Percentiles rank a stretch among this genome's conserved stretches.
phyloP scores from a whole-genome alignment of 1,140 invertebrate species.

The Pinna nobilis region DNA sequence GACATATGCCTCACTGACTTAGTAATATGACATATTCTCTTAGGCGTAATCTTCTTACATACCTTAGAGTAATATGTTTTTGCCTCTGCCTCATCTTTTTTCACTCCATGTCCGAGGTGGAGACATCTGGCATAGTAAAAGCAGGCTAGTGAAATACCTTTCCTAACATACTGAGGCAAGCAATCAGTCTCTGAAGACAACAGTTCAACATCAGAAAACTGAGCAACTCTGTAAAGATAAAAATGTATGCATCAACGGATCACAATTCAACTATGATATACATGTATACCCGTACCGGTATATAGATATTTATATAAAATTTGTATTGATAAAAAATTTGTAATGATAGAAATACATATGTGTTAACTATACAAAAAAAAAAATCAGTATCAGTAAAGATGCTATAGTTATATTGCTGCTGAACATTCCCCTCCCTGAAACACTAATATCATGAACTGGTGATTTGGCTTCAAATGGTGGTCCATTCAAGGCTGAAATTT shows the following conservation, averaged over 20 bases:
- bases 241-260: too few species aligned
- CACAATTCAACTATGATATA: background rate
- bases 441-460: too few species aligned
- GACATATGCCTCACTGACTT: background rate
- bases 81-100: conserved; percentile 61
- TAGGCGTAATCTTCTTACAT: conserved; percentile 12
- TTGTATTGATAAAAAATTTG: background rate
- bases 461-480: too few species aligned
- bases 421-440: too few species aligned
- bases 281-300: background rate
- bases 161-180: conserved; percentile 66
- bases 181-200: conserved; percentile 71
- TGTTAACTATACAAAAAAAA: background rate
- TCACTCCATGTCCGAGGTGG: conserved; percentile 63
- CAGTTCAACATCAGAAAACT: conserved; percentile 61
- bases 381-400: too few species aligned
- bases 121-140: conserved; percentile 73
- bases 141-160: conserved; percentile 71
- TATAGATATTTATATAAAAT: background rate
- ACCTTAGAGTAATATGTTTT: conserved; percentile 71
- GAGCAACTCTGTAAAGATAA: conserved; percentile 60
- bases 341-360: background rate
- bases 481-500: too few species aligned
- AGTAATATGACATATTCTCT: background rate
- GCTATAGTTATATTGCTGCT: too few species aligned